These are phyloP conservation scores for Monochamus saltuarius DNA, from an alignment of 1,140 invertebrate genomes.

Conservation along the genomic window DNA sequence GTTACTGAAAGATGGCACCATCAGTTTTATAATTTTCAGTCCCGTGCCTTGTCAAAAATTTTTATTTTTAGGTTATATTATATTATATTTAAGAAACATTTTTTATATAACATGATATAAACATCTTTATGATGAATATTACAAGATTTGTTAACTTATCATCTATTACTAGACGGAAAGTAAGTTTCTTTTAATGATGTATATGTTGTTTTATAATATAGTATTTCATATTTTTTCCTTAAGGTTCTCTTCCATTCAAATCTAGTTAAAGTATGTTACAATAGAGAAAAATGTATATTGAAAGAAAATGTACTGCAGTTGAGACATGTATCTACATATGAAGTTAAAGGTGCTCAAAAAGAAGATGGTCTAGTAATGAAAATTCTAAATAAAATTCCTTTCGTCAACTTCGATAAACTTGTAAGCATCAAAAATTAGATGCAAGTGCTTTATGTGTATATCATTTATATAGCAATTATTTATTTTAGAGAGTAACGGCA, in stretches of 20 bases:
- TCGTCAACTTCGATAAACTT: slow-evolving; percentile 32
- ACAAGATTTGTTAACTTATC: too few species aligned
- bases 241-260: not conserved
- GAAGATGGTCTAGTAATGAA: slow-evolving; percentile 31
- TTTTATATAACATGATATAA: too few species aligned
- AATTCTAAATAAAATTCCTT: slow-evolving; percentile 36
- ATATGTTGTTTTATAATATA: too few species aligned
- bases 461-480: slow-evolving; percentile 17
- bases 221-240: not conserved
- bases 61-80: slow-evolving; percentile 4
- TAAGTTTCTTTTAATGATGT: too few species aligned
- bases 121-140: too few species aligned
- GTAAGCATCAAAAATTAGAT: slow-evolving; percentile 24
- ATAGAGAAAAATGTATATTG: not conserved
- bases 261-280: not conserved
- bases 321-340: slow-evolving; percentile 22
- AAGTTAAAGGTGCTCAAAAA: slow-evolving; percentile 22
- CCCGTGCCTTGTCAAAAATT: not conserved
- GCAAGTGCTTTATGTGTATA: not conserved
- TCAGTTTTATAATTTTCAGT: slow-evolving; percentile 9
- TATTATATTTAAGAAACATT: too few species aligned
- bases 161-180: too few species aligned
- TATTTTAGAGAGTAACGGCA: slow-evolving; percentile 59
- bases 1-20: slow-evolving; percentile 2
- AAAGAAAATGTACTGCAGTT: not conserved